Evolutionary conservation across 2,113 vertebrate genomes (phyloP).

Genomic region (Onychorhynchus coronatus): DNA sequence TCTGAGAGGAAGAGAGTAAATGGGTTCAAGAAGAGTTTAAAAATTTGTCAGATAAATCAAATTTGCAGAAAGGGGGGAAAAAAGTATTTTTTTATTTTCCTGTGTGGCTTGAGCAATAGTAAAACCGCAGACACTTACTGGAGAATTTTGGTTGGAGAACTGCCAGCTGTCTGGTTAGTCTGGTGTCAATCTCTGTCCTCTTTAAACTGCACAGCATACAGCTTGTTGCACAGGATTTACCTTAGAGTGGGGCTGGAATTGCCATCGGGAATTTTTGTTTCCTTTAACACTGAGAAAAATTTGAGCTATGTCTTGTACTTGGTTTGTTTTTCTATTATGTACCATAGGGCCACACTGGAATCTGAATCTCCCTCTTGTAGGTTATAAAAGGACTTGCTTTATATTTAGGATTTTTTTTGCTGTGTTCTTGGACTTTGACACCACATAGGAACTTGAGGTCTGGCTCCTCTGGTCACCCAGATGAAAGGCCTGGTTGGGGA

Average conservation of each 20-base stretch:
- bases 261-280: not conserved
- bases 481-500: not conserved
- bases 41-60: not conserved
- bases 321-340: not conserved
- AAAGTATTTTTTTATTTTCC: not conserved
- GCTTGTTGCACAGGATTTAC: not conserved
- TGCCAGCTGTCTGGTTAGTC: not conserved
- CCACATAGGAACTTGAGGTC: not conserved
- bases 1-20: not conserved
- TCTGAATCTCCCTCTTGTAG: not conserved
- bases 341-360: not conserved
- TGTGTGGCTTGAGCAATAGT: not conserved
- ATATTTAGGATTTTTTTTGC: not conserved
- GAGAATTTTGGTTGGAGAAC: constrained; percentile 3
- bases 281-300: not conserved
- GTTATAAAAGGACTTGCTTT: not conserved
- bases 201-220: not conserved
- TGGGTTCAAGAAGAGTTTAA: not conserved
- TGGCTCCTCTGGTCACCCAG: not conserved
- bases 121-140: not conserved
- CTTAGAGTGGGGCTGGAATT: not conserved
- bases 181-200: not conserved
- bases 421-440: not conserved
- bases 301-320: not conserved
- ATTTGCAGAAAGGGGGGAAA: not conserved